Evolutionary conservation across 2,797 vertebrate species (phyloP).

Genomic region (Mormyrops boulengeri): DNA sequence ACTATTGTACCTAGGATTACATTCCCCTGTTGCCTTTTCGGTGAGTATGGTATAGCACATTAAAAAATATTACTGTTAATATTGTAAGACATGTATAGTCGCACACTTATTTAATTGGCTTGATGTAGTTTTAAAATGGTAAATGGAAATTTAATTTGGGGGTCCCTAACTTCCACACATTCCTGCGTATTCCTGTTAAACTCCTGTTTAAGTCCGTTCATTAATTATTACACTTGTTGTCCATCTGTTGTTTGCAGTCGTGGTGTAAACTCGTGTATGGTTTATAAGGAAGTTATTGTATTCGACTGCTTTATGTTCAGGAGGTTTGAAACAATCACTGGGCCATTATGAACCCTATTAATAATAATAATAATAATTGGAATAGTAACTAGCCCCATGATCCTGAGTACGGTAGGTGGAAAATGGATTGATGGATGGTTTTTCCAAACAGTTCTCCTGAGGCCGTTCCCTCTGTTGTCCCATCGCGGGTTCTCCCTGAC

Average conservation of each 20-base stretch:
- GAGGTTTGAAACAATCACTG: not conserved
- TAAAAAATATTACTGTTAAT: not conserved
- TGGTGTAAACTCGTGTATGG: not conserved
- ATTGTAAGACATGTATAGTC: not conserved
- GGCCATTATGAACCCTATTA: not conserved
- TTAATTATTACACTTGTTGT: not conserved
- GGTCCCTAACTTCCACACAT: not conserved
- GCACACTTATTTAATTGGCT: not conserved
- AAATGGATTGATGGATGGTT: not conserved
- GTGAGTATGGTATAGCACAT: constrained; percentile 8
- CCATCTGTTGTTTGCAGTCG: not conserved
- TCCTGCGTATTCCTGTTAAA: not conserved
- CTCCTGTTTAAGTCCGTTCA: not conserved
- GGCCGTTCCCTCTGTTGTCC: no score
- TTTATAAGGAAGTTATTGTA: not conserved
- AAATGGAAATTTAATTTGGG: not conserved
- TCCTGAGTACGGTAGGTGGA: not conserved
- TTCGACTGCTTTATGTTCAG: not conserved
- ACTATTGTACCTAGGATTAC: constrained; percentile 10
- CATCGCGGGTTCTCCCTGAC: no score
- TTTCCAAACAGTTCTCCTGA: not conserved
- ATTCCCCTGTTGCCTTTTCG: not conserved
- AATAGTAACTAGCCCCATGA: not conserved
- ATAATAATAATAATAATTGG: not conserved
- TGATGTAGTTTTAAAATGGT: not conserved